These are phyloP conservation scores for Callaeas wilsoni DNA, from an alignment of 2,113 vertebrate genomes.

Conservation along the genomic window DNA sequence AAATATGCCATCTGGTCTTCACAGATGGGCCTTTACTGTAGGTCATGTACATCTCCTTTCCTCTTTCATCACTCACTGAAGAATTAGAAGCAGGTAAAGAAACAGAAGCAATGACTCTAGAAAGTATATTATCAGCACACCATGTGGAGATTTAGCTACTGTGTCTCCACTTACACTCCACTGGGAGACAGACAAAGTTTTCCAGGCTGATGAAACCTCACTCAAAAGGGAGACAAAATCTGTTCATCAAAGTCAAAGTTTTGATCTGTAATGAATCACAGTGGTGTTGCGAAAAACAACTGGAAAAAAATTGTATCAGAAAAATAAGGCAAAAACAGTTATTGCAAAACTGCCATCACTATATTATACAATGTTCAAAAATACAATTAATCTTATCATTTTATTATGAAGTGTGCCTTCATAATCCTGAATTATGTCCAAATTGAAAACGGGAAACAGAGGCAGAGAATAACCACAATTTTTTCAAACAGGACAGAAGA, in stretches of 20 bases:
- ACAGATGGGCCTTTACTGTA: constrained; percentile 1
- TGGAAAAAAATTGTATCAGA: background rate
- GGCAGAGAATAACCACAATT: background rate
- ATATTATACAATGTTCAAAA: background rate
- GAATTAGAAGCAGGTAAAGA: constrained; percentile 1
- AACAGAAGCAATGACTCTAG: background rate
- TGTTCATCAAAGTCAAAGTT: background rate
- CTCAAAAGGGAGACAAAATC: background rate
- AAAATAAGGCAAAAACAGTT: background rate
- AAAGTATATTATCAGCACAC: background rate
- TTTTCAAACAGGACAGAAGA: background rate
- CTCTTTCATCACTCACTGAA: background rate
- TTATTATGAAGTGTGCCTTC: background rate
- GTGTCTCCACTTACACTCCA: background rate
- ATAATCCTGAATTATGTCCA: background rate
- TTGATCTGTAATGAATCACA: background rate
- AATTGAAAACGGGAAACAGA: background rate
- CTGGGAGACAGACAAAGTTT: background rate
- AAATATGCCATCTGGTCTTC: constrained; percentile 29
- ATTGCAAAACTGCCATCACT: background rate
- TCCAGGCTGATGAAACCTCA: background rate
- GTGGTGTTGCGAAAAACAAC: background rate
- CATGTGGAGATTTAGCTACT: background rate
- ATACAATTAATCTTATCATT: background rate
- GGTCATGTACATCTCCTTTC: background rate